A percentile compares a stretch with the other conserved stretches of the same genome.
These are phyloP conservation scores for Ailurus styani DNA, from an alignment of 2,113 vertebrate genomes.

Conservation along the genomic window DNA sequence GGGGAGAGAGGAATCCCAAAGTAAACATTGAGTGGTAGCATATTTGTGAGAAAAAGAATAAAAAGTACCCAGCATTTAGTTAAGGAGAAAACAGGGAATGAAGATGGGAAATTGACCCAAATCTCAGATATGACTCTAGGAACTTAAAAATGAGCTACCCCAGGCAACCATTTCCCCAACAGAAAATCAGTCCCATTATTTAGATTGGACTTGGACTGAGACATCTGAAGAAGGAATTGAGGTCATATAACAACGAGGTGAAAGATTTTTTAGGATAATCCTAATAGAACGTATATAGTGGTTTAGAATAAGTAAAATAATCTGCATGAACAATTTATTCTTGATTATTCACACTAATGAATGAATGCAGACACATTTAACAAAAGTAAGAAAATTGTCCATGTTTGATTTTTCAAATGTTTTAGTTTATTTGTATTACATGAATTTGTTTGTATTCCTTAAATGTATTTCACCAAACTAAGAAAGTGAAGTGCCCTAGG, in stretches of 20 bases:
- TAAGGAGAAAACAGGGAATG: not conserved
- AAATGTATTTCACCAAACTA: not conserved
- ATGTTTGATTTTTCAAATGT: conserved; percentile 5
- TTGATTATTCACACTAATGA: not conserved
- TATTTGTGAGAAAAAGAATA: not conserved
- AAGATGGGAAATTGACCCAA: too few relatives aligned
- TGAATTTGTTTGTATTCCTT: conserved; percentile 3
- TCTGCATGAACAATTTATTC: not conserved
- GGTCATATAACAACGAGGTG: not conserved
- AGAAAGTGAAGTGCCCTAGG: not conserved
- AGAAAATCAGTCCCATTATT: too few relatives aligned
- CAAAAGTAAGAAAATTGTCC: not conserved
- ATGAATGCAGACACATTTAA: not conserved
- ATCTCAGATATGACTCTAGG: too few relatives aligned
- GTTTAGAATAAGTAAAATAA: not conserved
- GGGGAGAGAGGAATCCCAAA: not conserved
- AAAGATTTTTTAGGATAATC: not conserved
- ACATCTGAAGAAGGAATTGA: not conserved
- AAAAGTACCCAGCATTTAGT: not conserved
- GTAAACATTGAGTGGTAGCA: not conserved
- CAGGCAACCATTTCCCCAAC: too few relatives aligned
- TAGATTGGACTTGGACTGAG: too few relatives aligned
- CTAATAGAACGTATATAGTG: not conserved
- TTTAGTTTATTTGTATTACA: not conserved
- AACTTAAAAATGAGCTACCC: too few relatives aligned